Conservation (phyloP, 1,140 invertebrate species). For the Ceratosolen solmsi region DNA sequence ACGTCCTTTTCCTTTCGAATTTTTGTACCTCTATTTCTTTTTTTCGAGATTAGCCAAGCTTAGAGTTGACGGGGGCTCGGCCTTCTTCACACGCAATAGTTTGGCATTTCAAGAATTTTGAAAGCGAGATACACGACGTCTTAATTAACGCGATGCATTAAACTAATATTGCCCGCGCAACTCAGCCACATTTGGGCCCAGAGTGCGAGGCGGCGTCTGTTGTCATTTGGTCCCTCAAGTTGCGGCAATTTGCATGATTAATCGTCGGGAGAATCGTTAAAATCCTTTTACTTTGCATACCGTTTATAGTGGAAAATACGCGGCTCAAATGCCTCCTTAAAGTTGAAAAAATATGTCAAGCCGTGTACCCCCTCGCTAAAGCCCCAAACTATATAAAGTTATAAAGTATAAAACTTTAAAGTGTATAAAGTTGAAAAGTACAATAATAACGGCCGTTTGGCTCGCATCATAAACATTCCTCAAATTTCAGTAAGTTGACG, state of each 20-base stretch:
- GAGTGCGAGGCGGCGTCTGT: neutral
- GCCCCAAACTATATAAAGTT: neutral
- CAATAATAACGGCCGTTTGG: neutral
- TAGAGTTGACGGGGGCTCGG: too few species aligned
- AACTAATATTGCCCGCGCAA: too few species aligned
- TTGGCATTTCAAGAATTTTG: too few species aligned
- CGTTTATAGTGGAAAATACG: neutral
- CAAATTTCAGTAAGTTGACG: constrained; percentile 12
- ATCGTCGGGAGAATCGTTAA: neutral
- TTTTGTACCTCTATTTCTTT: too few species aligned
- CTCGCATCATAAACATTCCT: constrained; percentile 1
- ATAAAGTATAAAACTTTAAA: neutral
- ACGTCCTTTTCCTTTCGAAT: too few species aligned
- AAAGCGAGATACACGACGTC: too few species aligned
- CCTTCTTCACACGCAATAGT: too few species aligned
- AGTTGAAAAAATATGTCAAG: neutral
- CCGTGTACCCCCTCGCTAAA: neutral
- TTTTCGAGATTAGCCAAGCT: too few species aligned
- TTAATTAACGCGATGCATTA: too few species aligned
- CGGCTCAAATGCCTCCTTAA: neutral
- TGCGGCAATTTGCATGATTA: neutral
- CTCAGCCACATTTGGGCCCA: too few species aligned
- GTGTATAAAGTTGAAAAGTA: neutral
- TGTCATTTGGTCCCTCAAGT: neutral
- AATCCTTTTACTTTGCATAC: neutral